A percentile compares a stretch with the other conserved stretches of the same genome.
Evolutionary conservation across 1,140 invertebrate species (phyloP).

Genomic region (Himalopsyche phryganea): DNA sequence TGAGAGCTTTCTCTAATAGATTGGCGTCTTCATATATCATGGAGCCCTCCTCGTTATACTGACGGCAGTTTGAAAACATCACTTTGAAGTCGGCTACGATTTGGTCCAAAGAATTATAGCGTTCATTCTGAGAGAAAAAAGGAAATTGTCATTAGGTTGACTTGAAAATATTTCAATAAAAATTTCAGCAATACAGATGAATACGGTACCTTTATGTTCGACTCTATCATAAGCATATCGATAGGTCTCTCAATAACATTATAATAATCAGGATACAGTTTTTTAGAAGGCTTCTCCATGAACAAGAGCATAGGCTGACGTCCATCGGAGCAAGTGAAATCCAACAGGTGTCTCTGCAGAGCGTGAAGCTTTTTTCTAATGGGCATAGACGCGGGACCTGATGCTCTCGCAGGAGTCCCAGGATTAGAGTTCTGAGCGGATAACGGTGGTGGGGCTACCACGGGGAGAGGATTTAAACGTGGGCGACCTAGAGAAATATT

Average conservation of each 20-base stretch:
- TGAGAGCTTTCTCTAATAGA: constrained; percentile 78
- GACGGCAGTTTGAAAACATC: constrained; percentile 94
- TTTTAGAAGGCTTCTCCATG: constrained; percentile 94
- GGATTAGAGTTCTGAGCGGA: constrained; percentile 39
- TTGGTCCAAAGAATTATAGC: constrained; percentile 59
- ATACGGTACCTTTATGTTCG: constrained; percentile 78
- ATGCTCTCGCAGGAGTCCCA: constrained; percentile 49
- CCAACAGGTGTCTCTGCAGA: constrained; percentile 72
- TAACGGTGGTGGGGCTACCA: constrained; percentile 35
- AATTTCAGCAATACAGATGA: no score
- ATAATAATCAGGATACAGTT: constrained; percentile 95
- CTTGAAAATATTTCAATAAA: no score
- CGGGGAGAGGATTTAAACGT: constrained; percentile 22
- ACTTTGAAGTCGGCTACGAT: constrained; percentile 65
- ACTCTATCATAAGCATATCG: constrained; percentile 91
- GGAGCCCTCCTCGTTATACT: constrained; percentile 95
- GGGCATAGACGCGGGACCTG: constrained; percentile 58
- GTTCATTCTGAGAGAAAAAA: constrained; percentile 48
- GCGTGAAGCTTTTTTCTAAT: constrained; percentile 71
- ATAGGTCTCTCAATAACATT: constrained; percentile 91
- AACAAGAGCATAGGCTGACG: constrained; percentile 87
- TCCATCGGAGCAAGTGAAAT: constrained; percentile 75
- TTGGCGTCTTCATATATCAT: constrained; percentile 93
- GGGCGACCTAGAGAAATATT: constrained; percentile 27
- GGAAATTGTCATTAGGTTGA: not conserved